These are phyloP conservation scores for Chironomus riparius DNA, from an alignment of 2,888 invertebrate species.

Conservation along the genomic window DNA sequence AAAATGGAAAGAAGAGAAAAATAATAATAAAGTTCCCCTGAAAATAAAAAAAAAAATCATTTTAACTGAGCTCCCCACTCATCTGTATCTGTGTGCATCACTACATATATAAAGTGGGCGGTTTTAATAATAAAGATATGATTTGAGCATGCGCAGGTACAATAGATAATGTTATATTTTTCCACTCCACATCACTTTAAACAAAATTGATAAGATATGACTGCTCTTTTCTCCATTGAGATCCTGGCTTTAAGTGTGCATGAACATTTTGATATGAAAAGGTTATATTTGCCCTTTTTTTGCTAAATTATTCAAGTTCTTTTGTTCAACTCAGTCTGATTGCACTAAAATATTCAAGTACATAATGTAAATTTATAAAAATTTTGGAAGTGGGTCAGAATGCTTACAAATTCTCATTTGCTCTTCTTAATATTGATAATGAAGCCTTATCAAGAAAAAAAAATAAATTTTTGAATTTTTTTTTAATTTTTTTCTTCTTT, in stretches of 20 bases:
- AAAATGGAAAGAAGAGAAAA: background rate
- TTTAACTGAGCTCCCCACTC: background rate
- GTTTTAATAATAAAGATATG: background rate
- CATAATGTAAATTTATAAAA: too few relatives aligned
- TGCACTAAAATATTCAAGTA: background rate
- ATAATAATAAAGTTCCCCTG: background rate
- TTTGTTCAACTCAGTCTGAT: background rate
- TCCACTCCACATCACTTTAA: background rate
- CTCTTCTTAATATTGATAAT: too few relatives aligned
- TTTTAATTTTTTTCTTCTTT: too few relatives aligned
- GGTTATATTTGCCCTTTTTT: background rate
- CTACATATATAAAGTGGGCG: constrained; percentile 4
- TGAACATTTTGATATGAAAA: background rate
- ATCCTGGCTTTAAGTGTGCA: background rate
- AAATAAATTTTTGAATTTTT: too few relatives aligned
- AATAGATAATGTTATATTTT: background rate
- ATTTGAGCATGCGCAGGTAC: constrained; percentile 13
- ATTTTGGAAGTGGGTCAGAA: too few relatives aligned
- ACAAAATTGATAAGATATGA: constrained; percentile 24
- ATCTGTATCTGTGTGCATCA: background rate
- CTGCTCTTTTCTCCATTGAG: constrained; percentile 7
- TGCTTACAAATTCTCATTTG: too few relatives aligned
- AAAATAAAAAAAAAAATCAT: background rate
- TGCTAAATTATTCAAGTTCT: background rate
- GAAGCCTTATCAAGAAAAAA: too few relatives aligned